Base-by-base conservation (phyloP, 2,797 vertebrate genomes). In the Enteromius mattozi region DNA sequence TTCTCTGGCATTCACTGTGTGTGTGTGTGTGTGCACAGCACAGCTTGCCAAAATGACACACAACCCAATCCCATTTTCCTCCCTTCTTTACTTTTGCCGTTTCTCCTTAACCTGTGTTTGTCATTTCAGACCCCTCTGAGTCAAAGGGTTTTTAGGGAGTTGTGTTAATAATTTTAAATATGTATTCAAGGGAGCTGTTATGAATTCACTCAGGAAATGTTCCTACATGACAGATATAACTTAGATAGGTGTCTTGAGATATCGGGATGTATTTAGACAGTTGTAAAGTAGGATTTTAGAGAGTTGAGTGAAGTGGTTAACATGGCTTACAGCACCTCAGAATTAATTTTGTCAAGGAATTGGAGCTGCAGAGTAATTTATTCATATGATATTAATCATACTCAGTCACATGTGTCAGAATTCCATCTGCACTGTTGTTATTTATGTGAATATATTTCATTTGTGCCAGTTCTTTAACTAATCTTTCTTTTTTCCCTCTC, bases 51-150 rank as follows among this genome's bases (percentile, higher is more conserved):
- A 49, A 61, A 72, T 84, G 79, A 84, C 80, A 76, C 70, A 80
- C 63, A 71, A 59, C 78, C 81, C 66, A 82, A 61, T 88, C 51
- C 76, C 30, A 45, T 80, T 86, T 86, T 35, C 81, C 37, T 33
- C 35, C 81, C 77, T 87, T 80, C 86, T 85, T 86, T 65, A 76
- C 59, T 80, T 33, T 85, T 30, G 88, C 49, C 88, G 80, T 90
- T 76, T 78, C 71, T 78, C 16, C 81, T 90, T 54, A 35, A 80
- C 78, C 78, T 69, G 19, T n/a, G 24, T 49, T 65, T 79, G 59
- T n/a, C 19, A 37, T 33, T 54, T 54, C 78, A 69, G 78, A 54
- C 30, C 24, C 14, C 24, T 49, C 40, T 54, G 69, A 81, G 51
- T 72, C 78, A n/a, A 78, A 78, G 66, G 69, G 14, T 82, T 76